Percentiles rank a stretch among this genome's conserved stretches.
phyloP scores from a whole-genome alignment of 2,888 invertebrate species.

The Cosmia pyralina region DNA sequence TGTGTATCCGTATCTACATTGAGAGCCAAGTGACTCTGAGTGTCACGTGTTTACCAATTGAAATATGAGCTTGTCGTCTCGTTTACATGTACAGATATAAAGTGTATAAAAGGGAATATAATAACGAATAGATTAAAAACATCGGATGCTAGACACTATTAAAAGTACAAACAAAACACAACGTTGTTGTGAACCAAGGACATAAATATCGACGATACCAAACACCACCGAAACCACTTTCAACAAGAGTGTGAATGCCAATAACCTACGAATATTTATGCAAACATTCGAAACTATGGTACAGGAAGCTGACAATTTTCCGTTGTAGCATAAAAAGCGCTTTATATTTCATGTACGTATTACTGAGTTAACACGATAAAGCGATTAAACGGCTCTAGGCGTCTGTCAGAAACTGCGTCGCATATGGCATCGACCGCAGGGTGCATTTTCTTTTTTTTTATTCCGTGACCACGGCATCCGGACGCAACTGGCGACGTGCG shows the following conservation, averaged over 20 bases:
- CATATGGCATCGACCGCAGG: slow-evolving; percentile 73
- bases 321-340: slow-evolving; percentile 42
- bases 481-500: slow-evolving; percentile 63
- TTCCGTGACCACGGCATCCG: slow-evolving; percentile 67
- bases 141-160: slow-evolving; percentile 20
- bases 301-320: slow-evolving; percentile 43
- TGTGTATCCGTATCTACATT: slow-evolving; percentile 30
- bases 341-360: slow-evolving; percentile 21
- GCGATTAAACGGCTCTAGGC: slow-evolving; percentile 58
- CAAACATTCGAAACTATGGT: slow-evolving; percentile 28
- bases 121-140: slow-evolving; percentile 23
- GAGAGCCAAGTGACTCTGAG: slow-evolving; percentile 18
- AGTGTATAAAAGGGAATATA: not conserved
- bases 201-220: slow-evolving; percentile 18
- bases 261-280: slow-evolving; percentile 42
- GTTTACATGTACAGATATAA: slow-evolving; percentile 10
- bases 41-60: slow-evolving; percentile 41
- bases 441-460: slow-evolving; percentile 71
- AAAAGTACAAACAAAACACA: slow-evolving; percentile 18
- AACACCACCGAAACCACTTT: slow-evolving; percentile 20
- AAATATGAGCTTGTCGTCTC: slow-evolving; percentile 46
- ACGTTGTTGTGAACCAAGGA: slow-evolving; percentile 26
- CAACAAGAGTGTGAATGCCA: slow-evolving; percentile 23
- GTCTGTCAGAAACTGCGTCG: slow-evolving; percentile 66
- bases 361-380: slow-evolving; percentile 53